phyloP scores from a whole-genome alignment of 2,888 invertebrate species.

The Drosophila anomalata region DNA sequence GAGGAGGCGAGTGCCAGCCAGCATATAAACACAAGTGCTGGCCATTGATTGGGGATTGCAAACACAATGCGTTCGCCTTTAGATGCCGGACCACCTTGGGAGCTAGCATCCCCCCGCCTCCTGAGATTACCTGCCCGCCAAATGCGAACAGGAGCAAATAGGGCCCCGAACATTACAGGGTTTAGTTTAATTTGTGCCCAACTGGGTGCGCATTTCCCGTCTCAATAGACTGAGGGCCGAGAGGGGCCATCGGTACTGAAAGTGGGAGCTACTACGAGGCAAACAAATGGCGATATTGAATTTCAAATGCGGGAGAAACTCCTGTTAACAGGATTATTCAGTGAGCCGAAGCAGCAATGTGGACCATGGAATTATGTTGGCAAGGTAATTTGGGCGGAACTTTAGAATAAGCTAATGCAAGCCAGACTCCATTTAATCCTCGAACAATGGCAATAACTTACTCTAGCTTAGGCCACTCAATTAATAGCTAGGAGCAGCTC shows the following conservation, averaged over 20 bases:
- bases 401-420: not conserved
- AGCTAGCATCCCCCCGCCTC: not conserved
- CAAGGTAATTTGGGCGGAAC: not conserved
- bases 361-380: slow-evolving; percentile 7
- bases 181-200: slow-evolving; percentile 39
- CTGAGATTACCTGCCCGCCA: slow-evolving; percentile 9
- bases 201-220: slow-evolving; percentile 21
- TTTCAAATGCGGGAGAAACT: slow-evolving; percentile 18
- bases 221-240: slow-evolving; percentile 6
- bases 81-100: slow-evolving; percentile 15
- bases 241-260: not conserved
- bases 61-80: slow-evolving; percentile 33
- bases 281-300: slow-evolving; percentile 38
- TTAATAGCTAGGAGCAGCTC: too few relatives aligned
- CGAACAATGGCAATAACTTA: not conserved
- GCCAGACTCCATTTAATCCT: not conserved
- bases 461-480: not conserved
- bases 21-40: slow-evolving; percentile 38
- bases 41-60: slow-evolving; percentile 33
- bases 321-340: slow-evolving; percentile 26
- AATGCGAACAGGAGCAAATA: slow-evolving; percentile 8
- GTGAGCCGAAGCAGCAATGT: slow-evolving; percentile 23
- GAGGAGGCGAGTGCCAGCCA: not conserved
- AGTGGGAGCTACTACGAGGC: slow-evolving; percentile 1
- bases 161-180: slow-evolving; percentile 4